Base-by-base conservation (phyloP, 2,113 vertebrate species). In the Gymnarchus niloticus region DNA sequence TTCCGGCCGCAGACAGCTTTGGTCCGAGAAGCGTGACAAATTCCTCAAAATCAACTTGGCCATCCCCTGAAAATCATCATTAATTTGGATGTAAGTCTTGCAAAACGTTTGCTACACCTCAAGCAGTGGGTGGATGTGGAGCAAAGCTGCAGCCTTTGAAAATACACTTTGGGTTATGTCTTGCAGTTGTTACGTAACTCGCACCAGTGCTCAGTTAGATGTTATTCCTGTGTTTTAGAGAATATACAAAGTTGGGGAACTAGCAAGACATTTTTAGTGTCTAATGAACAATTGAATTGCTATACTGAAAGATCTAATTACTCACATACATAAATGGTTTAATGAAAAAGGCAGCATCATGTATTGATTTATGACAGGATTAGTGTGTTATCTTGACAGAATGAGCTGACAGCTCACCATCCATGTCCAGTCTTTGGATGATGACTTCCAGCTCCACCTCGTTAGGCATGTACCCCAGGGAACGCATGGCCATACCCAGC, bases 11-110 rank as follows among this genome's bases (percentile, higher is more conserved):
- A 17, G 97, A 97, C 83, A 99, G 95, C 90, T 98, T 99, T 80
- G 98, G 98, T 52, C 98, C 98, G 88, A 99, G 92, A 51, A 99
- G 93, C 1, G 98, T 99, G 89, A 99, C 97, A 61, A 99, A 99
- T 92, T 99, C 98, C 88, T 99, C 98, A 2, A 99, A 99, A 91
- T 99, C 98, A 92, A 99, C 98, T 91, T 98, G 98, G 25, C 98
- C 97, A 0, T 99, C 97, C 0, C 98, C 97, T 98, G 93, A 14
- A 76, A 86, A 84, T 82, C 48, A 69, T 23, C 44, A 25, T 65
- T 54, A 33, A 51, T 41, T 33, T 8, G 3, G 51, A 44, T 37
- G 12, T 33, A 6, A 84, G 25, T 33, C 48, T 65, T 33, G 12
- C 0, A 3, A 82, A 56, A 56, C 51, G 19, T 82, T 19, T 49